Evolutionary conservation across 2,797 vertebrate genomes (phyloP), one percentile per base, ranked within the genome.

Genomic region (Chromobotia macracanthus): DNA sequence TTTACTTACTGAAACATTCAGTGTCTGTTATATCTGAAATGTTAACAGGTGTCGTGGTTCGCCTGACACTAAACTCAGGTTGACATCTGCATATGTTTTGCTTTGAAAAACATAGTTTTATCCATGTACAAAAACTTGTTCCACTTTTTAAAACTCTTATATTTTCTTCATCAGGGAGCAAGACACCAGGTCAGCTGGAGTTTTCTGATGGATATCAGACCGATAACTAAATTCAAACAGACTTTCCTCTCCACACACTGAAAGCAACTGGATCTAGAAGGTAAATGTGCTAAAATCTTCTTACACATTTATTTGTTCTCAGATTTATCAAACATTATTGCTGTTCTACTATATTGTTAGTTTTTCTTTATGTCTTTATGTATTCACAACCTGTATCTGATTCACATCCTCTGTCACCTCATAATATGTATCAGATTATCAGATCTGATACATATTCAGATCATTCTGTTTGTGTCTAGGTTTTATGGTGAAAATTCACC

Each of bases 51-150:
- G 64, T 58, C 28, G 56, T 64, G 74, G 69, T 63, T 76, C 67
- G 51, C 69, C 61, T 74, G 75, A 84, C 78, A 67, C 71, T 58
- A 80, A 85, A 79, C 66, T 78, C 74, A 80, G 46, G 63, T 44
- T 80, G 72, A 80, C 82, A 80, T 75, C 71, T 75, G 65, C 53
- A 74, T 81, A 21, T 73, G 66, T 56, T 56, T 70, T 64, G 53
- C 44, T 12, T 35, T 69, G 16, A 75, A 28, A 72, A 13, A 69
- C 74, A 66, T 28, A 16, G 28, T 28, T 28, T 28, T 28, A 28
- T 28, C 28, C 64, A 60, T 66, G 31, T 3, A 15, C 12, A 64
- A 12, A 70, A 18, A 19, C 16, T 7, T 48, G 25, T 66, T 3
- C 19, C 51, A 8, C 2, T 18, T 18, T 72, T 19, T 25, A 11